These are phyloP conservation scores for Apamea sordens DNA, from an alignment of 2,888 invertebrate species.

Conservation along the genomic window DNA sequence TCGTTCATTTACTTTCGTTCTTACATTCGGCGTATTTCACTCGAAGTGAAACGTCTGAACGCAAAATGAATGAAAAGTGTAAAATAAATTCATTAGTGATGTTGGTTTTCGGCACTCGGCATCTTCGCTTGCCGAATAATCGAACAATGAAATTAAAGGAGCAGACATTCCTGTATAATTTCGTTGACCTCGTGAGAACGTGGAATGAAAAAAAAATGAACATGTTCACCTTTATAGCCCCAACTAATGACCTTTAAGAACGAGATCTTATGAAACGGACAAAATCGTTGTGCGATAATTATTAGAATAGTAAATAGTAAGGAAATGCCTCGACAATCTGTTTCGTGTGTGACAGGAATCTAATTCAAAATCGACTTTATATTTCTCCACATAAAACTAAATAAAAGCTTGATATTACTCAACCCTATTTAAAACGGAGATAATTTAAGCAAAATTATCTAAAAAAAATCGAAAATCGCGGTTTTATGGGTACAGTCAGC, in stretches of 20 bases:
- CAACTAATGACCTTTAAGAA: constrained; percentile 11
- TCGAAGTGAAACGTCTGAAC: neutral
- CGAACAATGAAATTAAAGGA: neutral
- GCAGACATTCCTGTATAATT: neutral
- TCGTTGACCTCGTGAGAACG: neutral
- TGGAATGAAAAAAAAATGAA: neutral
- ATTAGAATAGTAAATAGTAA: constrained; percentile 21
- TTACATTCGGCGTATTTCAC: neutral
- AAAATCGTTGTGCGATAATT: constrained; percentile 34
- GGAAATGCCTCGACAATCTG: neutral
- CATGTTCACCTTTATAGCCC: constrained; percentile 7
- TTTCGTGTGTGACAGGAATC: neutral
- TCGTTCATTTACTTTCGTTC: neutral
- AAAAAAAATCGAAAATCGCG: too few relatives aligned
- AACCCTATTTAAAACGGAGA: neutral
- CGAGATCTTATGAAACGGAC: constrained; percentile 35
- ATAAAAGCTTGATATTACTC: neutral
- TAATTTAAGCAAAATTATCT: neutral
- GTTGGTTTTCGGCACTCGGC: neutral
- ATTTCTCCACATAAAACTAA: neutral
- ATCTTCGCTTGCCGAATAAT: neutral
- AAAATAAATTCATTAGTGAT: neutral
- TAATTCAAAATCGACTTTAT: neutral
- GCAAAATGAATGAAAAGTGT: neutral
- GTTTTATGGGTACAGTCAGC: neutral